Evolutionary conservation across 37 sponge, comb jelly and placozoan genomes (phyloP), one percentile per base, ranked within the genome.

Genomic region (Oopsacas minuta): DNA sequence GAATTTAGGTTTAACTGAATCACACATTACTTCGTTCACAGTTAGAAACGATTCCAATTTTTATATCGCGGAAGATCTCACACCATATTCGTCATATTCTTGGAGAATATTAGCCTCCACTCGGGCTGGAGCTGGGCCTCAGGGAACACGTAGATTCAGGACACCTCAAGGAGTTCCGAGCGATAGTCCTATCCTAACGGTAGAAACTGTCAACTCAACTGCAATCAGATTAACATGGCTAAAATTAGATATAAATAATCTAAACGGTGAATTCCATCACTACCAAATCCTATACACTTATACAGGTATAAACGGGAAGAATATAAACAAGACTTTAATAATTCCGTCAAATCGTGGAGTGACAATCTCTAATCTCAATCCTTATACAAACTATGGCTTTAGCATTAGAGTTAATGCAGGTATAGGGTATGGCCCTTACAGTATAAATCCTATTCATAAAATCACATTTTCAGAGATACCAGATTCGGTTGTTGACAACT

Each of bases 321-420:
- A 32, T 61, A 34, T 32, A n/a, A 61, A 61, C 28, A 3, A 25
- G 5, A 10, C 20, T 25, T 25, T 61, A 61, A 61, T n/a, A 3
- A 10, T 25, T 5, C 3, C 7, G 22, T 25, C 20, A 32, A 61
- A 12, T 3, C 20, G 7, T 32, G 75, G 28, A 12, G 49, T 42
- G 8, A 42, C 15, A 17, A 25, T 61, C 75, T 32, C 20, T n/a
- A n/a, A 12, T 61, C 28, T 61, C 22, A 61, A 25, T 25, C 75
- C 75, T 3, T 61, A 61, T 61, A 61, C 75, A n/a, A 61, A 61
- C 75, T 61, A 61, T 61, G 75, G 17, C 22, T 3, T 61, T 61
- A 61, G 75, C 28, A 61, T 61, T 25, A 61, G 75, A 61, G 75
- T 61, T 10, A 61, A 61, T 61, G 75, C 75, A 3, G 75, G 75